Percentiles rank a stretch among this genome's conserved stretches.
These are phyloP conservation scores for Pogonocichla stellata DNA, from an alignment of 2,113 vertebrate genomes.

Conservation along the genomic window DNA sequence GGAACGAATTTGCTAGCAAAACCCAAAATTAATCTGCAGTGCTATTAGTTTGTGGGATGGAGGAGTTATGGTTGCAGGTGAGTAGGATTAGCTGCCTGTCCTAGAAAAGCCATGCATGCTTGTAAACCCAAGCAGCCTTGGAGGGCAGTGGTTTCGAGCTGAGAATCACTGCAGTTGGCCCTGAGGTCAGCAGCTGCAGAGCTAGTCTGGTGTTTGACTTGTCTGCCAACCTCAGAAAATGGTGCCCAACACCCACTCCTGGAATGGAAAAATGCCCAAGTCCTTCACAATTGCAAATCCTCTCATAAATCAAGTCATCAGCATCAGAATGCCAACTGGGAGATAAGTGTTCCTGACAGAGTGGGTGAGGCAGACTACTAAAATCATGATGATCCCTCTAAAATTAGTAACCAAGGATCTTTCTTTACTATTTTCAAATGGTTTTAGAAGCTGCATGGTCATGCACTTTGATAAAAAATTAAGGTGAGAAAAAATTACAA, in stretches of 20 bases:
- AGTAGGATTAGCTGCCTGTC: neutral
- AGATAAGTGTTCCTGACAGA: conserved; percentile 50
- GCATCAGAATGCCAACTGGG: conserved; percentile 22
- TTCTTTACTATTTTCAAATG: conserved; percentile 51
- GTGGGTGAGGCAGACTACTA: conserved; percentile 48
- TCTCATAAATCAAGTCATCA: conserved; percentile 38
- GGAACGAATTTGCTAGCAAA: neutral
- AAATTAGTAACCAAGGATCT: conserved; percentile 49
- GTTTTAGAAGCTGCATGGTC: conserved; percentile 25
- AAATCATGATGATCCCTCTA: conserved; percentile 48
- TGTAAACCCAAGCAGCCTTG: neutral
- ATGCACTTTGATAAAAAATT: conserved; percentile 13
- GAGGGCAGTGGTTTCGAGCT: neutral
- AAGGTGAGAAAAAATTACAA: conserved; percentile 37
- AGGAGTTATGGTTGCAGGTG: neutral
- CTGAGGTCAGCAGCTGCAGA: rapidly evolving
- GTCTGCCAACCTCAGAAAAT: neutral
- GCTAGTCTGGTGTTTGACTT: neutral
- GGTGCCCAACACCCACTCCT: neutral
- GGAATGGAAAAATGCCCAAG: neutral
- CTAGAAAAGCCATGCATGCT: neutral
- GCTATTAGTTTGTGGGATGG: neutral
- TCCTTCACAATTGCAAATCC: conserved; percentile 32
- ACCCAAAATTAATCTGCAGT: neutral
- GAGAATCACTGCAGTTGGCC: neutral